Evolutionary conservation across 2,113 vertebrate genomes (phyloP).

Genomic region (Tychaedon coryphoeus): DNA sequence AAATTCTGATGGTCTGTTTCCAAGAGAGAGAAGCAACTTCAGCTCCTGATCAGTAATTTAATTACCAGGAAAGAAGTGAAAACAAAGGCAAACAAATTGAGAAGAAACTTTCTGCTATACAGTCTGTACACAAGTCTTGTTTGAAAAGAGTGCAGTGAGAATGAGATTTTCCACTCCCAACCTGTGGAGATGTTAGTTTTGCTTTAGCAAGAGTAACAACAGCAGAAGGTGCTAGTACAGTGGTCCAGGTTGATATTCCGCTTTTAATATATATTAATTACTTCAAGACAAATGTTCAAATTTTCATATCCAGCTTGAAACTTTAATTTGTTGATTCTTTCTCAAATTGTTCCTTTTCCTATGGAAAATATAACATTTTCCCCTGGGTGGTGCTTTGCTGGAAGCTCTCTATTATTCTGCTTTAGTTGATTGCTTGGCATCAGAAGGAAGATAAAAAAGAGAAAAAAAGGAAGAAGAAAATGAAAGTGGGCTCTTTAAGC

Average conservation of each 20-base stretch:
- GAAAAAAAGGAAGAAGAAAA: neutral
- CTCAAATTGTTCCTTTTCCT: neutral
- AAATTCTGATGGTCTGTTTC: neutral
- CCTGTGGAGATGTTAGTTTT: neutral
- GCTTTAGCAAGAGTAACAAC: neutral
- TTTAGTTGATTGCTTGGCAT: neutral
- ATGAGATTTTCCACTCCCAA: neutral
- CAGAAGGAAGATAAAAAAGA: neutral
- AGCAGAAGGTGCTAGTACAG: neutral
- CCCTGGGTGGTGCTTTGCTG: accelerated
- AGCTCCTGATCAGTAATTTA: neutral
- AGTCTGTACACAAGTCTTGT: neutral
- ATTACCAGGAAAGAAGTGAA: neutral
- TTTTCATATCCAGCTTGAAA: neutral
- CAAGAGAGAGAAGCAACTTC: neutral
- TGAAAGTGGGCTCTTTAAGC: neutral
- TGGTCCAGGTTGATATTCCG: neutral
- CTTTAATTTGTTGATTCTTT: neutral
- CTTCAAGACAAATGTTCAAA: neutral
- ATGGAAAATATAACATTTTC: neutral
- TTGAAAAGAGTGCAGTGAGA: neutral
- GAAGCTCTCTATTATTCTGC: neutral
- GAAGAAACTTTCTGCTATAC: neutral
- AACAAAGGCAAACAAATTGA: neutral
- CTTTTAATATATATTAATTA: neutral